Conservation (phyloP, 1,140 invertebrate genomes). For the Delia radicum region DNA sequence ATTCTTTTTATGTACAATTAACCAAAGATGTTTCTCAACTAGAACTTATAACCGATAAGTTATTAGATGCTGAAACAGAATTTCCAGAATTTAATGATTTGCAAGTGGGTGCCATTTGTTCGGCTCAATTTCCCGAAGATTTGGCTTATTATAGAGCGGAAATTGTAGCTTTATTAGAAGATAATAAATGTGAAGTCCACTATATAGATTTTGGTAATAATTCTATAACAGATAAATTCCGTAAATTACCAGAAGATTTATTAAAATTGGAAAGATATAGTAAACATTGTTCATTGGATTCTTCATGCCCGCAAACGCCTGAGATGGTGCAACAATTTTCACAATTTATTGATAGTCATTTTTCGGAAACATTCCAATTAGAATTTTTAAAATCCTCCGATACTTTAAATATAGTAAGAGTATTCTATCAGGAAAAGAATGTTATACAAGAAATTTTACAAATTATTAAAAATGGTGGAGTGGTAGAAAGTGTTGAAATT, state of each 20-base stretch:
- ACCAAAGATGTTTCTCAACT: constrained; percentile 59
- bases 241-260: constrained; percentile 65
- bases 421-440: constrained; percentile 51
- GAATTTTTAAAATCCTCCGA: constrained; percentile 44
- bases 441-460: constrained; percentile 40
- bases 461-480: constrained; percentile 16
- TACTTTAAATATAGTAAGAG: constrained; percentile 36
- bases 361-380: constrained; percentile 52
- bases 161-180: constrained; percentile 44
- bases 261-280: constrained; percentile 61
- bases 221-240: constrained; percentile 62
- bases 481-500: background rate
- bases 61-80: constrained; percentile 59
- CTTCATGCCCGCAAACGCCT: constrained; percentile 62
- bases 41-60: constrained; percentile 61
- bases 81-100: constrained; percentile 58
- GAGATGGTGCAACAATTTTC: constrained; percentile 63
- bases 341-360: constrained; percentile 56
- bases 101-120: constrained; percentile 61
- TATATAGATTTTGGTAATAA: constrained; percentile 77
- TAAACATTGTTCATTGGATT: constrained; percentile 65
- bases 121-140: constrained; percentile 67
- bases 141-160: constrained; percentile 66
- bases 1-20: constrained; percentile 68
- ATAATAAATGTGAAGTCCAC: constrained; percentile 60